phyloP scores from a whole-genome alignment of 2,888 invertebrate species.

The Drosophila ezoana region DNA sequence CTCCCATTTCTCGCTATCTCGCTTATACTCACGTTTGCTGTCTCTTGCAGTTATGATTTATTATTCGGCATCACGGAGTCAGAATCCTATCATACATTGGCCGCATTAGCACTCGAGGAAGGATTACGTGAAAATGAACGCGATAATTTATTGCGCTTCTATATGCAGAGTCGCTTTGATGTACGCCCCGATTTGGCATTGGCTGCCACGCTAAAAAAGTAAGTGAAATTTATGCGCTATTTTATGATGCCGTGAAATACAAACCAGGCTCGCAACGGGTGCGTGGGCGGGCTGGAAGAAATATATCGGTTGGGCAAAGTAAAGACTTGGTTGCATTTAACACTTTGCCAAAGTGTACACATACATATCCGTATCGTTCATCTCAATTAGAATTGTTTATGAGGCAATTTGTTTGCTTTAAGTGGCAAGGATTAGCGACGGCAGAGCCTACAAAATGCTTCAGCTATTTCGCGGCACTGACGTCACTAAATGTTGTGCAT shows the following conservation, averaged over 20 bases:
- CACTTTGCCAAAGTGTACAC: conserved; percentile 42
- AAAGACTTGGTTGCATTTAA: conserved; percentile 63
- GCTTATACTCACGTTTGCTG: conserved; percentile 37
- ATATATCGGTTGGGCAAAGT: conserved; percentile 24
- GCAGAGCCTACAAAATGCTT: conserved; percentile 37
- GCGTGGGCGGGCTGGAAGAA: neutral
- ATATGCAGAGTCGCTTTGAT: conserved; percentile 91
- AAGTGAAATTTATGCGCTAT: conserved; percentile 82
- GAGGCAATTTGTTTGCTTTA: conserved; percentile 75
- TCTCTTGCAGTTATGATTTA: conserved; percentile 90
- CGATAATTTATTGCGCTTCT: conserved; percentile 91
- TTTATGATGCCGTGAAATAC: conserved; percentile 57
- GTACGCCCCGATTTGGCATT: conserved; percentile 90
- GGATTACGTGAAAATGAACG: conserved; percentile 91
- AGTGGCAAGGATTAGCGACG: conserved; percentile 65
- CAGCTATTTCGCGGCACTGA: conserved; percentile 23
- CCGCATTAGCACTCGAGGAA: conserved; percentile 88
- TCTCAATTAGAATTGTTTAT: conserved; percentile 79
- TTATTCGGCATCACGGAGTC: conserved; percentile 94
- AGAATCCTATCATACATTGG: conserved; percentile 92
- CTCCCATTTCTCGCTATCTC: conserved; percentile 1
- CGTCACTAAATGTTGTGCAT: conserved; percentile 43
- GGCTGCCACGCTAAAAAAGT: conserved; percentile 88
- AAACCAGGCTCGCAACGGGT: conserved; percentile 1
- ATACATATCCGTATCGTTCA: conserved; percentile 62